Evolutionary conservation across 2,797 vertebrate genomes (phyloP).

Genomic region (Etheostoma perlongum): DNA sequence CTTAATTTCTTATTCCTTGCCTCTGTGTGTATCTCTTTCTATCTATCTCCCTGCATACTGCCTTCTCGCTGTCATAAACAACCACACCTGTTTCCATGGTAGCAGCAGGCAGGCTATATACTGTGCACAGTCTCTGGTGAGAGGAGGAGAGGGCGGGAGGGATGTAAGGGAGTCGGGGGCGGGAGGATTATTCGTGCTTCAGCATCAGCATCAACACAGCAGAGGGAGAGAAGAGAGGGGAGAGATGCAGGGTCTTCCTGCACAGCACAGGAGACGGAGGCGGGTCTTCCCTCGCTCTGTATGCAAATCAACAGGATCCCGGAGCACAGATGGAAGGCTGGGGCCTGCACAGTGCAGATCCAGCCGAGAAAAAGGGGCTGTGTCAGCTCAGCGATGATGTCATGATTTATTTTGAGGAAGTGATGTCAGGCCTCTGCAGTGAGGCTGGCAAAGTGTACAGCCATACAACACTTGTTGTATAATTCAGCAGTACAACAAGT

Average conservation of each 20-base stretch:
- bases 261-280: constrained; percentile 61
- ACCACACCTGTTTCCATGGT: constrained; percentile 88
- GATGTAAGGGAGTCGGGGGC: constrained; percentile 60
- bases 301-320: constrained; percentile 73
- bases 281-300: constrained; percentile 63
- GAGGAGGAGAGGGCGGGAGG: constrained; percentile 72
- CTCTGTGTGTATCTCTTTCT: constrained; percentile 64
- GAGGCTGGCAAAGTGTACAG: constrained; percentile 63
- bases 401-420: constrained; percentile 89
- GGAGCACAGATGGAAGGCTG: constrained; percentile 63
- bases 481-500: constrained; percentile 35
- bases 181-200: constrained; percentile 76
- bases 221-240: constrained; percentile 51
- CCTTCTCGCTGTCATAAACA: constrained; percentile 85
- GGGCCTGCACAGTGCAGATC: constrained; percentile 64
- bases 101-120: constrained; percentile 82
- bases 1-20: constrained; percentile 66
- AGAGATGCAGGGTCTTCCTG: constrained; percentile 75
- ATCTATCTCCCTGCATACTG: constrained; percentile 77
- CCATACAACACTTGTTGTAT: constrained; percentile 20
- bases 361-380: constrained; percentile 69
- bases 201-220: constrained; percentile 76
- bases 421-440: constrained; percentile 86
- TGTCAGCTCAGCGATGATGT: constrained; percentile 82
- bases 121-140: constrained; percentile 81